Evolutionary conservation across 2,888 invertebrate genomes (phyloP).

Genomic region (Suillia variegata): DNA sequence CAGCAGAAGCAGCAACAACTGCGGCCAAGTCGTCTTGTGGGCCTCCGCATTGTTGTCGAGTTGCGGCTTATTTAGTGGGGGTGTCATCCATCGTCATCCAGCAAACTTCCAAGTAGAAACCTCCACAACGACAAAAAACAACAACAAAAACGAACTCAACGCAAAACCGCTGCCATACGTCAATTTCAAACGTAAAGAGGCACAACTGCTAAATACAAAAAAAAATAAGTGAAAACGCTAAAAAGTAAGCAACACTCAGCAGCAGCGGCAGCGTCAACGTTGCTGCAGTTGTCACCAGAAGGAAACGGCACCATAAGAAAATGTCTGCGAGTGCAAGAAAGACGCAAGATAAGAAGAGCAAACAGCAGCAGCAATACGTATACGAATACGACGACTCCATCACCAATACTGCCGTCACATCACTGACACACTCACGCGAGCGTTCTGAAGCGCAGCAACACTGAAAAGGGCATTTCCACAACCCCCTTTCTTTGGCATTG

Average conservation of each 20-base stretch:
- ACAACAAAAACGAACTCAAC: no score
- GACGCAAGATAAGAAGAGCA: conserved; percentile 12
- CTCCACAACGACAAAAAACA: conserved; percentile 23
- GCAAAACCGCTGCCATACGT: conserved; percentile 29
- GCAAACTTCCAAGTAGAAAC: conserved; percentile 28
- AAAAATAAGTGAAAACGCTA: conserved; percentile 25
- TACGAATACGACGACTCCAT: neutral
- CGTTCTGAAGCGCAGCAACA: conserved; percentile 23
- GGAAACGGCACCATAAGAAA: conserved; percentile 17
- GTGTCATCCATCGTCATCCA: conserved; percentile 42
- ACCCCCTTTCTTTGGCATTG: neutral
- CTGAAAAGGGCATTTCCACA: neutral
- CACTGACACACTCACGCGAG: conserved; percentile 17
- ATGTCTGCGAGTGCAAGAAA: conserved; percentile 11
- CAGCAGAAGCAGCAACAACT: conserved; percentile 25
- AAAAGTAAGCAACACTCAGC: neutral
- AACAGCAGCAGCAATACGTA: neutral
- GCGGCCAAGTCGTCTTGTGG: conserved; percentile 42
- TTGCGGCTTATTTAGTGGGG: conserved; percentile 48
- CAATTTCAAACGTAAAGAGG: conserved; percentile 16
- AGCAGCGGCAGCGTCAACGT: neutral
- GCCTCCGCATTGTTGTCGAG: conserved; percentile 54
- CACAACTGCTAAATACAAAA: conserved; percentile 20
- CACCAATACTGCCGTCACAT: conserved; percentile 23
- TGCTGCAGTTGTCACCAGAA: conserved; percentile 18